phyloP scores from a whole-genome alignment of 2,888 invertebrate species.

The Sericinus montela region DNA sequence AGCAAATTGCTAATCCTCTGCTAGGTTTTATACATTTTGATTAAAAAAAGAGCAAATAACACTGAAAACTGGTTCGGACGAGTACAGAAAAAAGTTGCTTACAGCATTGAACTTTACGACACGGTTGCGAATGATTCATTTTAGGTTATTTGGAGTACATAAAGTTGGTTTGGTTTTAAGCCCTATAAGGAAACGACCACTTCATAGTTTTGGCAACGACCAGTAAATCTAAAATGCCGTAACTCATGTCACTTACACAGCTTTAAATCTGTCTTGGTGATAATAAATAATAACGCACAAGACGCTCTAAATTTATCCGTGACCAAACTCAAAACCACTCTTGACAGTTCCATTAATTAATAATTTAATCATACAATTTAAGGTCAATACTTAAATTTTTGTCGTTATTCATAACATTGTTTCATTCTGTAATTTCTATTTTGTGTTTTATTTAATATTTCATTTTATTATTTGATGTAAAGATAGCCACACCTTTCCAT shows the following conservation, averaged over 20 bases:
- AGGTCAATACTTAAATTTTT: no score
- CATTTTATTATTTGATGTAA: neutral
- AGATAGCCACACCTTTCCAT: constrained; percentile 63
- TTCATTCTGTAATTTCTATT: no score
- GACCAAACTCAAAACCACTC: constrained; percentile 17
- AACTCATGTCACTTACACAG: constrained; percentile 16
- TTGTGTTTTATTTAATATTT: neutral
- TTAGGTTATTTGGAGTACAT: constrained; percentile 41
- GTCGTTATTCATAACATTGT: no score
- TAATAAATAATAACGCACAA: constrained; percentile 18
- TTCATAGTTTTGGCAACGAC: constrained; percentile 73
- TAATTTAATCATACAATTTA: no score
- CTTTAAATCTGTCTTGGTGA: constrained; percentile 10
- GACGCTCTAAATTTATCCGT: constrained; percentile 11
- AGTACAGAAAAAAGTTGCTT: constrained; percentile 41
- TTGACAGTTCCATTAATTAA: neutral
- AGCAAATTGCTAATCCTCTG: constrained; percentile 3
- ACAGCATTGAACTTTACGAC: constrained; percentile 53
- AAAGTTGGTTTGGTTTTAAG: constrained; percentile 47
- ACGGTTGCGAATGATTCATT: constrained; percentile 45
- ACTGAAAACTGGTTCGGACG: constrained; percentile 54
- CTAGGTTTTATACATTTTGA: constrained; percentile 15
- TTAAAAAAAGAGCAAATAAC: constrained; percentile 42
- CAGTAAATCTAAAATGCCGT: constrained; percentile 32
- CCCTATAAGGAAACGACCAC: constrained; percentile 70